These are phyloP conservation scores for Drosophila macrospina DNA, from an alignment of 2,888 invertebrate species.

Conservation along the genomic window DNA sequence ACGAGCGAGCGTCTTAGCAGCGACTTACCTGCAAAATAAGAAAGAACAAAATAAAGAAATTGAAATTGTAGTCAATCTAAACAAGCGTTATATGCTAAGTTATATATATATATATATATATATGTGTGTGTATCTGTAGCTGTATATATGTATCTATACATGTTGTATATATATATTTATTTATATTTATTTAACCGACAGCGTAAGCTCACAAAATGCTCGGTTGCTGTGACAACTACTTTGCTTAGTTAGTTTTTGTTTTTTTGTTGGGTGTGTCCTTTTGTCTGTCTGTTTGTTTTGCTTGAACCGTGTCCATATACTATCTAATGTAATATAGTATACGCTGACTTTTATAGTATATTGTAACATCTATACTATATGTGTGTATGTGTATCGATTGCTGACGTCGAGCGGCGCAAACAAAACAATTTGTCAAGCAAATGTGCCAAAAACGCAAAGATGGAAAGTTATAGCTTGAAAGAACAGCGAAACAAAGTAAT, in stretches of 20 bases:
- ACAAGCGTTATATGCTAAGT: slow-evolving; percentile 27
- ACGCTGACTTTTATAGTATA: slow-evolving; percentile 21
- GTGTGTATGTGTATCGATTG: slow-evolving; percentile 43
- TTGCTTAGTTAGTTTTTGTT: slow-evolving; percentile 49
- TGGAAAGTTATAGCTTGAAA: slow-evolving; percentile 60
- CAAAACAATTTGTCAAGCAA: slow-evolving; percentile 79
- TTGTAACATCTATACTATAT: slow-evolving; percentile 5
- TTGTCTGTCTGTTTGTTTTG: slow-evolving; percentile 35
- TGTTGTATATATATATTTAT: slow-evolving; percentile 22
- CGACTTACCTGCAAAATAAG: slow-evolving; percentile 69
- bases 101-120: slow-evolving; percentile 12
- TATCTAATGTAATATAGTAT: slow-evolving; percentile 22
- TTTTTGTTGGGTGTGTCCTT: slow-evolving; percentile 54
- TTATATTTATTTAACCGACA: slow-evolving; percentile 73
- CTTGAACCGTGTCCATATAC: slow-evolving; percentile 12
- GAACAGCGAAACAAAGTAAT: slow-evolving; percentile 26
- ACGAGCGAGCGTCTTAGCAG: slow-evolving; percentile 56
- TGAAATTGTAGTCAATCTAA: slow-evolving; percentile 74
- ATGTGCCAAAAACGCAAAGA: slow-evolving; percentile 76
- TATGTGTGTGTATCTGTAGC: no score
- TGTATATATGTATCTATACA: slow-evolving; percentile 9
- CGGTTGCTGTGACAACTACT: slow-evolving; percentile 74
- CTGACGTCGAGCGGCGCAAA: slow-evolving; percentile 59
- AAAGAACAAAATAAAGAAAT: slow-evolving; percentile 59
- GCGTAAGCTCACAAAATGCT: slow-evolving; percentile 46